Evolutionary conservation across 1,140 invertebrate species (phyloP), one percentile per base, ranked within the genome.

Genomic region (Lepidurus packardi): DNA sequence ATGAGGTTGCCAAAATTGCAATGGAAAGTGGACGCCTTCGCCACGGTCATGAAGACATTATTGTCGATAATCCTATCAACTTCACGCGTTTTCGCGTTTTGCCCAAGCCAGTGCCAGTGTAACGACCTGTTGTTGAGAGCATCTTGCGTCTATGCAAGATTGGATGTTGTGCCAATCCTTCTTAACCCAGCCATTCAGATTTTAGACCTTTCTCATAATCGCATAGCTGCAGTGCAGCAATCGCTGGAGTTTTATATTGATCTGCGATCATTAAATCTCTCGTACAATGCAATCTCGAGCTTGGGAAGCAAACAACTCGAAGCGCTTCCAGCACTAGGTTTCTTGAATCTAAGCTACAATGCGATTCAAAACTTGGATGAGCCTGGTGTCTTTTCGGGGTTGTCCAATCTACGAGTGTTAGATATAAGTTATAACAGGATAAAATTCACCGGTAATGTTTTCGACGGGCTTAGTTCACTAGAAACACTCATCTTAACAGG

Each of bases 81-180:
- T 42, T 73, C 77, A 1, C 34, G 13, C 6, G 73, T 24, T 13
- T 16, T 25, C 10, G 43, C 73, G 1, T 78, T 89, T 81, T 95
- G 94, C 84, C 94, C 93, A 1, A 89, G 84, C 78, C 91, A 90
- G 76, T 96, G 94, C 84, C 90, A 87, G 83, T 96, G 94, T 85
- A 92, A 96, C 85, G 94, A 97, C 82, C 92, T 94, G 75, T 93
- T 90, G 0, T 89, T 95, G 76, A 90, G 93, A n/a, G 94, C 95
- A 1, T 90, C 91, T 75, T 96, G 95, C 84, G 89, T 93, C 79
- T 90, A 90, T 82, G 93, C 92, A 81, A 92, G 91, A 79, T 86
- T 96, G 65, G 93, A 95, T 85, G 92, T 95, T 13, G 90, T 96
- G 73, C 95, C 94, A 47, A 96, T 96, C 80, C 80, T 82, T 74